Conservation (phyloP, 2,888 invertebrate species). For the Ectemnius cavifrons region DNA sequence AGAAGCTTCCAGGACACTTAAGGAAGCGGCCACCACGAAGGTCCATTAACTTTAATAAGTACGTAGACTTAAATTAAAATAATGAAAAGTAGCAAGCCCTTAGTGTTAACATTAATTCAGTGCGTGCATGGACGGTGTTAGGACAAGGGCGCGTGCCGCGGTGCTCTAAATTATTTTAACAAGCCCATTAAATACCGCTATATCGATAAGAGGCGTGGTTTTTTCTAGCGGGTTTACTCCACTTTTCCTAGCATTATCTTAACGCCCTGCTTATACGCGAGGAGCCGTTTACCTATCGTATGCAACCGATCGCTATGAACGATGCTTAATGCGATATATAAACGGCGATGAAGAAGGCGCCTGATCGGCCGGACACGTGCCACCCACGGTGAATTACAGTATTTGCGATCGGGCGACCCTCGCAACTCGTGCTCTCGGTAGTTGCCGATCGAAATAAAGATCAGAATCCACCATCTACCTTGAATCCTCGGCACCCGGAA, state of each 20-base stretch:
- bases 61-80: too few species aligned
- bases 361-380: slow-evolving; percentile 53
- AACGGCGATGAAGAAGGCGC: slow-evolving; percentile 40
- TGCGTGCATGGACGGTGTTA: neutral
- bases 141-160: neutral
- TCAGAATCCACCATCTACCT: slow-evolving; percentile 31
- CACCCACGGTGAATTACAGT: slow-evolving; percentile 68
- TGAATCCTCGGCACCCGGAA: slow-evolving; percentile 37
- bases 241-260: slow-evolving; percentile 21
- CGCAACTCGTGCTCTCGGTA: slow-evolving; percentile 43
- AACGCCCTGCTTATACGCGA: slow-evolving; percentile 20
- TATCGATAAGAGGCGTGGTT: neutral
- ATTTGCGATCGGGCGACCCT: slow-evolving; percentile 59
- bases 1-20: slow-evolving; percentile 6
- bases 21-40: slow-evolving; percentile 18
- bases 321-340: slow-evolving; percentile 42
- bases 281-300: neutral
- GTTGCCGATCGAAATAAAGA: slow-evolving; percentile 35
- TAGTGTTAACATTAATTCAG: neutral
- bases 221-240: neutral
- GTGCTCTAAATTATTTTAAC: neutral
- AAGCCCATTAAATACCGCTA: slow-evolving; percentile 3
- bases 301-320: slow-evolving; percentile 37
- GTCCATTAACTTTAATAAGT: neutral
- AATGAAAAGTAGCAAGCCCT: too few species aligned